phyloP scores from a whole-genome alignment of 2,797 vertebrate genomes.

The Syndactyla subalaris region DNA sequence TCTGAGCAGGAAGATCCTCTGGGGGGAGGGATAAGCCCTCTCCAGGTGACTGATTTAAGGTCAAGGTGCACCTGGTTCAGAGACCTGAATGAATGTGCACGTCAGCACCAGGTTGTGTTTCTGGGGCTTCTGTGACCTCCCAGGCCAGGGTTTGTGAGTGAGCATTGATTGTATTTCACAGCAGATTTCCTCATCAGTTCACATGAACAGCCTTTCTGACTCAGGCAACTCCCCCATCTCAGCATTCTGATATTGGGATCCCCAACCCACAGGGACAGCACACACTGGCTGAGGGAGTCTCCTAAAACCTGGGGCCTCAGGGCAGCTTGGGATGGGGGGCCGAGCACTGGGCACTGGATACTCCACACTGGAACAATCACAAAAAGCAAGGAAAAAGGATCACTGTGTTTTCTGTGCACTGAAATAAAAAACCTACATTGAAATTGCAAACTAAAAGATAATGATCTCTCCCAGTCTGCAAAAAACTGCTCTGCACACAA shows the following conservation, averaged over 20 bases:
- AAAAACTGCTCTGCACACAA: not conserved
- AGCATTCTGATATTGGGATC: not conserved
- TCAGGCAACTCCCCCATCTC: not conserved
- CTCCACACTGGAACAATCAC: not conserved
- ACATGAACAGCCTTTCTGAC: not conserved
- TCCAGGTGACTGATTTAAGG: not conserved
- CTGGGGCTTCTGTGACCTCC: not conserved
- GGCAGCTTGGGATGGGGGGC: not conserved
- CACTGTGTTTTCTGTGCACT: not conserved
- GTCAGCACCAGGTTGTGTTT: not conserved
- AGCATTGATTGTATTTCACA: not conserved
- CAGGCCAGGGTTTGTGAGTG: not conserved
- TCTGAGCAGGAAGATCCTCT: not conserved
- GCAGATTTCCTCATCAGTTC: not conserved
- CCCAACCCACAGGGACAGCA: fast-evolving
- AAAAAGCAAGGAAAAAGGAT: not conserved
- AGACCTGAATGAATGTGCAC: not conserved
- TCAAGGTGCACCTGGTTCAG: not conserved
- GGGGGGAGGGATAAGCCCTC: not conserved
- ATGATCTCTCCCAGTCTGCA: not conserved
- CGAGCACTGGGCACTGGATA: not conserved
- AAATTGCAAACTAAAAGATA: not conserved
- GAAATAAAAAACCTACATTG: fast-evolving
- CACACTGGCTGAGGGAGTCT: not conserved
- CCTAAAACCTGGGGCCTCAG: not conserved